Conservation (phyloP, 2,888 invertebrate genomes). For the Lepidocyrtoides sp. region DNA sequence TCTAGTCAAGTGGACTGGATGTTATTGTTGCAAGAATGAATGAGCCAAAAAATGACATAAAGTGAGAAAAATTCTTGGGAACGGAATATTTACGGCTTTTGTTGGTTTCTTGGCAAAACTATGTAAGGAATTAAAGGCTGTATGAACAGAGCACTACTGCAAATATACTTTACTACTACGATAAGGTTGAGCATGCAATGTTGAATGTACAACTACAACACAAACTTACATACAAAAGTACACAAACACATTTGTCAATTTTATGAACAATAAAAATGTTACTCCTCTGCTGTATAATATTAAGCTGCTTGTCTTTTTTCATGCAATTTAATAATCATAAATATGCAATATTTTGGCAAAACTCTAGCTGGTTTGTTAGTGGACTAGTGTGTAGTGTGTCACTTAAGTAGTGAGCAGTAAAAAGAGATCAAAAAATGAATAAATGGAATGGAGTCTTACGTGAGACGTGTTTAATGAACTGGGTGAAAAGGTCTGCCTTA, state of each 20-base stretch:
- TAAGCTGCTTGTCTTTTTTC: no score
- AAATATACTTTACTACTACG: not conserved
- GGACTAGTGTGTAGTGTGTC: not conserved
- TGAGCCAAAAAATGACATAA: not conserved
- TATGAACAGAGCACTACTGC: not conserved
- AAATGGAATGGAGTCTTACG: not conserved
- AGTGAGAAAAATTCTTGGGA: not conserved
- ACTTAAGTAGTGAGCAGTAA: not conserved
- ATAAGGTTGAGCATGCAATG: not conserved
- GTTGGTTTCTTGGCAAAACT: not conserved
- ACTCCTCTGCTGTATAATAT: no score
- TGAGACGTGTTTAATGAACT: conserved; percentile 37
- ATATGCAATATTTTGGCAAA: not conserved
- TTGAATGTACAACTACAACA: not conserved
- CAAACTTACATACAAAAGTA: not conserved
- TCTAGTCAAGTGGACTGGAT: conserved; percentile 57
- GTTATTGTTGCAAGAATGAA: conserved; percentile 54
- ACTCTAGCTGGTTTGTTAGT: not conserved
- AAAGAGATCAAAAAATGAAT: not conserved
- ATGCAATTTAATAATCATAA: no score
- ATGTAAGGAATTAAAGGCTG: not conserved
- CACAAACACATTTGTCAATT: conserved; percentile 21
- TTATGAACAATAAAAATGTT: conserved; percentile 19
- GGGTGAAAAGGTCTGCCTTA: not conserved
- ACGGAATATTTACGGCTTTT: conserved; percentile 8